These are phyloP conservation scores for Microtus pennsylvanicus DNA, from an alignment of 2,113 vertebrate genomes.

Conservation along the genomic window DNA sequence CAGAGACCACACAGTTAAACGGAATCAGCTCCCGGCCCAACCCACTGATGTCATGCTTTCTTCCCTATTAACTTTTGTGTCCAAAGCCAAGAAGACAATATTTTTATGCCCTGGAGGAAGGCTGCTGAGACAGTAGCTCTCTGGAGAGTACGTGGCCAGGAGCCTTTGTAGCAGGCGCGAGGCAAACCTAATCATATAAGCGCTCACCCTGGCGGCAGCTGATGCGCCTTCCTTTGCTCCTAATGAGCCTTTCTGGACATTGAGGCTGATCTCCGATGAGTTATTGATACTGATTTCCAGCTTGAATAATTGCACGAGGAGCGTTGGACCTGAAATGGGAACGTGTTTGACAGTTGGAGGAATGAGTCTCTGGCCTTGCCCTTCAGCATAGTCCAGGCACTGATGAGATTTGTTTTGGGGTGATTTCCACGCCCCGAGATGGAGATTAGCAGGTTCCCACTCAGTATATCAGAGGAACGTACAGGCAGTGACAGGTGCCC, in stretches of 20 bases:
- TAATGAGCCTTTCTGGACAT: neutral
- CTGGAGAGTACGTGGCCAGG: neutral
- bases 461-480: neutral
- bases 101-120: neutral
- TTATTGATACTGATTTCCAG: neutral
- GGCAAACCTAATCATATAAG: neutral
- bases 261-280: neutral
- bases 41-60: neutral
- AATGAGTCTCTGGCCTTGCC: neutral
- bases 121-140: neutral
- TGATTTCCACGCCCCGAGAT: neutral
- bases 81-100: neutral
- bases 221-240: neutral
- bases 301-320: neutral
- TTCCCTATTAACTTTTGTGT: slow-evolving; percentile 6
- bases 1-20: neutral
- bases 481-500: neutral
- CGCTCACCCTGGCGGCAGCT: neutral
- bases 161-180: accelerated
- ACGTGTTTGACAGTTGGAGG: neutral
- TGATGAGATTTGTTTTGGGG: neutral
- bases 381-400: accelerated
- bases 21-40: neutral
- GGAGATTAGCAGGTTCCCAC: neutral
- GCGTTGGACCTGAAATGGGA: neutral